These are phyloP conservation scores for Drosophila parvula DNA, from an alignment of 1,140 invertebrate genomes.

Conservation along the genomic window DNA sequence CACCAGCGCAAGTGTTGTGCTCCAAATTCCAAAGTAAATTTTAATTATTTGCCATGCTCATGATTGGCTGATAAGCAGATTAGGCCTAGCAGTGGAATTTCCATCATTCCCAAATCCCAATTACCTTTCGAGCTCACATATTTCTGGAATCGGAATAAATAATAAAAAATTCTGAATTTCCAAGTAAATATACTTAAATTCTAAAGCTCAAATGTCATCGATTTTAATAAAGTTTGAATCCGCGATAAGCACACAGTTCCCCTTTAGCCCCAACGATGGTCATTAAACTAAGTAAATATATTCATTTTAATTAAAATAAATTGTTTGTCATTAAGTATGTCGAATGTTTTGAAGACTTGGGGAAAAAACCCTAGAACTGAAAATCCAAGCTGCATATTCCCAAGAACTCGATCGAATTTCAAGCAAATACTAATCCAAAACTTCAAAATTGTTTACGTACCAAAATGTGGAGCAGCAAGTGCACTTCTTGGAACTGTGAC, in stretches of 20 bases:
- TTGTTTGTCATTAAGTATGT: too few relatives aligned
- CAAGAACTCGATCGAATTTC: constrained; percentile 1
- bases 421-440: not conserved
- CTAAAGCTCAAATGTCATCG: not conserved
- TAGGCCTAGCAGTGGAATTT: not conserved
- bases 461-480: constrained; percentile 1
- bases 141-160: too few relatives aligned
- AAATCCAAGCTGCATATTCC: not conserved
- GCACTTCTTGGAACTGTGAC: not conserved
- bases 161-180: not conserved
- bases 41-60: not conserved
- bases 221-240: not conserved
- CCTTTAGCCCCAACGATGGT: not conserved
- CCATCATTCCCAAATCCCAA: not conserved
- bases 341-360: not conserved
- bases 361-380: not conserved
- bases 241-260: not conserved
- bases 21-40: not conserved
- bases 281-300: not conserved
- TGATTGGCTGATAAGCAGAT: not conserved
- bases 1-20: not conserved
- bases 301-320: too few relatives aligned
- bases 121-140: not conserved
- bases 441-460: constrained; percentile 1
- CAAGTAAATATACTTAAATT: not conserved